A percentile compares a stretch with the other conserved stretches of the same genome.
These are phyloP conservation scores for Mugil cephalus DNA, from an alignment of 2,113 vertebrate species.

Conservation along the genomic window DNA sequence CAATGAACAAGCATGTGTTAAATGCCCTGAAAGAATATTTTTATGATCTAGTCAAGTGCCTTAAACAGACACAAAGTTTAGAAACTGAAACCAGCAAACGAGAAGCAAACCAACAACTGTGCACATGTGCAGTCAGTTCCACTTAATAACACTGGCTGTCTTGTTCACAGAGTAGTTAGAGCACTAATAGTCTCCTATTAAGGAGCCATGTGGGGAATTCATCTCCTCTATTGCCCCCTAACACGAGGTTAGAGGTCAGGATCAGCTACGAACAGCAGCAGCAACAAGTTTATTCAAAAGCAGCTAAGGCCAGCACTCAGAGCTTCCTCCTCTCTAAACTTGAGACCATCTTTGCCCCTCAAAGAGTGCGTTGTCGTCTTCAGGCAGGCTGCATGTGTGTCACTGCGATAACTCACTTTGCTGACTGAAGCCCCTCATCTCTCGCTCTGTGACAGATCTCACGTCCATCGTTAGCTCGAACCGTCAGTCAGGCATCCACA, in stretches of 20 bases:
- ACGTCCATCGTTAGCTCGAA: constrained; percentile 93
- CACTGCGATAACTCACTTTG: constrained; percentile 30
- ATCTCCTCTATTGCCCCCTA: constrained; percentile 35
- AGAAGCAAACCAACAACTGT: constrained; percentile 15
- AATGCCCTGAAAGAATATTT: background rate
- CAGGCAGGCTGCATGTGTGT: constrained; percentile 44
- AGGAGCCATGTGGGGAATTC: constrained; percentile 33
- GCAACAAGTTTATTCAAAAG: constrained; percentile 19
- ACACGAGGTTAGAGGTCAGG: constrained; percentile 71
- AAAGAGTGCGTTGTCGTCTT: constrained; percentile 7
- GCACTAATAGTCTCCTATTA: constrained; percentile 33
- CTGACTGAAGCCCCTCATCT: constrained; percentile 75
- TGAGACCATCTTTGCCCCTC: constrained; percentile 1
- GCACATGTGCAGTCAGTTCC: constrained; percentile 16
- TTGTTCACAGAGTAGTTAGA: constrained; percentile 42
- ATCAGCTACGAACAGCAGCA: constrained; percentile 39
- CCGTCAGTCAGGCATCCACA: constrained; percentile 91
- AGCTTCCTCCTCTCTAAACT: constrained; percentile 1
- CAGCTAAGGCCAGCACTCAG: constrained; percentile 10
- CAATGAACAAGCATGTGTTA: background rate
- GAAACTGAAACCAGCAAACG: constrained; percentile 26
- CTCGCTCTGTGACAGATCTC: constrained; percentile 91
- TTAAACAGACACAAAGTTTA: constrained; percentile 25
- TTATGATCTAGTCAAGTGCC: background rate
- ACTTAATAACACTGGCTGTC: constrained; percentile 24